phyloP scores from a whole-genome alignment of 37 sponge, comb jelly and placozoan genomes.

The Ephydatia muelleri region DNA sequence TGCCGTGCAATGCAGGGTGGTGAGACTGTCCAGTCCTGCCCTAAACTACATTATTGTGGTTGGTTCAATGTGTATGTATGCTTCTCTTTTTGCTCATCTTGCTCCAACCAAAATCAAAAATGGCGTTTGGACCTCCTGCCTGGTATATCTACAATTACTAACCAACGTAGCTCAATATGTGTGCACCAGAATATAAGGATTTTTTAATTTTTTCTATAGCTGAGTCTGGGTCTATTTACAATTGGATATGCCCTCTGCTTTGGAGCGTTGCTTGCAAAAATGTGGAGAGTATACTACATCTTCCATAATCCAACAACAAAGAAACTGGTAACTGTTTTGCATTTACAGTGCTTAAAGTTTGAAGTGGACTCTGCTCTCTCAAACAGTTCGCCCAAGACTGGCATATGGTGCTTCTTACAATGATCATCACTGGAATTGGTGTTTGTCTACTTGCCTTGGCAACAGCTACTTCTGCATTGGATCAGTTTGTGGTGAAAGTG shows the following conservation, averaged over 20 bases:
- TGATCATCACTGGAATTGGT: conserved; percentile 7
- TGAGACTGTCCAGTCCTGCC: conserved; percentile 30
- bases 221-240: not conserved
- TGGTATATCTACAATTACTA: not conserved
- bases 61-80: conserved; percentile 5
- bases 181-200: not conserved
- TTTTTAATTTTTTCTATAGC: not conserved
- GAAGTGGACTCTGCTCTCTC: not conserved
- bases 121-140: not conserved
- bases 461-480: not conserved
- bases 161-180: no score
- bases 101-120: not conserved
- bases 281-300: conserved; percentile 55
- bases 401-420: not conserved
- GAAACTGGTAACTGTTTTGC: conserved; percentile 20
- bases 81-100: conserved; percentile 8
- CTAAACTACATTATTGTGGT: conserved; percentile 22
- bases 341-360: not conserved
- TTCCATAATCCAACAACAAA: conserved; percentile 46
- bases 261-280: conserved; percentile 36
- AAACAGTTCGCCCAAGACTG: conserved; percentile 35
- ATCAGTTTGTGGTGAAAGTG: not conserved
- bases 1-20: conserved; percentile 5
- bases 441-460: not conserved
- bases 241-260: conserved; percentile 38